Conservation (phyloP, 2,888 invertebrate genomes). For the Pycnomerus fuliginosus region DNA sequence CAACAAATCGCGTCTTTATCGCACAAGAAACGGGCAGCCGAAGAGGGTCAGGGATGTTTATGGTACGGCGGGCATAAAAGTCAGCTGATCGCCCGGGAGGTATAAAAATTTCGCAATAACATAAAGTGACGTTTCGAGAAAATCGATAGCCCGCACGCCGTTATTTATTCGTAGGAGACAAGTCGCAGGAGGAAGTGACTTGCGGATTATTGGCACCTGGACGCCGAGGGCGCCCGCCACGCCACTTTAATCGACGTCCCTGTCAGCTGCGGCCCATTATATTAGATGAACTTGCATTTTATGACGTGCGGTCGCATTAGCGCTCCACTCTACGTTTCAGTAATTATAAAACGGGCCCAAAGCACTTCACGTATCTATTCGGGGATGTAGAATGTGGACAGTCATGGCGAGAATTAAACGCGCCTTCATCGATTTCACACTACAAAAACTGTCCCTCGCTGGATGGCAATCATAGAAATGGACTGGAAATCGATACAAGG, state of each 20-base stretch:
- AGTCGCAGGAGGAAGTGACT: constrained; percentile 43
- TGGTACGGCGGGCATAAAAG: constrained; percentile 28
- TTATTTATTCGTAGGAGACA: too few relatives aligned
- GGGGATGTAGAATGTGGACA: too few relatives aligned
- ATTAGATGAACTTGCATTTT: constrained; percentile 44
- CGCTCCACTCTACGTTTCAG: constrained; percentile 17
- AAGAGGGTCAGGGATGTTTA: constrained; percentile 1
- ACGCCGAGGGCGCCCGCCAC: constrained; percentile 32
- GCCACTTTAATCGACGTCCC: constrained; percentile 37
- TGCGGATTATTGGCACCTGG: constrained; percentile 41
- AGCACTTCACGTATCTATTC: too few relatives aligned
- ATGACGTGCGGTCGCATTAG: constrained; percentile 29
- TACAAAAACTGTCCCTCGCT: too few relatives aligned
- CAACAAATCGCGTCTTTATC: constrained; percentile 51
- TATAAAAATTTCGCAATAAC: constrained; percentile 40
- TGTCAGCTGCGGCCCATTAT: constrained; percentile 45
- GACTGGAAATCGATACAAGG: too few relatives aligned
- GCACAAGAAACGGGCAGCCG: too few relatives aligned
- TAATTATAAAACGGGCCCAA: constrained; percentile 13
- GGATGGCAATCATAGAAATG: too few relatives aligned
- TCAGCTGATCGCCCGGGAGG: constrained; percentile 36
- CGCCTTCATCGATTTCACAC: too few relatives aligned
- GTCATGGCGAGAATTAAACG: too few relatives aligned
- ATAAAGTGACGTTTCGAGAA: constrained; percentile 49
- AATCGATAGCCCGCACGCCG: too few relatives aligned